Base-by-base conservation (phyloP, 1,140 invertebrate genomes). In the Drosophila parabipectinata region DNA sequence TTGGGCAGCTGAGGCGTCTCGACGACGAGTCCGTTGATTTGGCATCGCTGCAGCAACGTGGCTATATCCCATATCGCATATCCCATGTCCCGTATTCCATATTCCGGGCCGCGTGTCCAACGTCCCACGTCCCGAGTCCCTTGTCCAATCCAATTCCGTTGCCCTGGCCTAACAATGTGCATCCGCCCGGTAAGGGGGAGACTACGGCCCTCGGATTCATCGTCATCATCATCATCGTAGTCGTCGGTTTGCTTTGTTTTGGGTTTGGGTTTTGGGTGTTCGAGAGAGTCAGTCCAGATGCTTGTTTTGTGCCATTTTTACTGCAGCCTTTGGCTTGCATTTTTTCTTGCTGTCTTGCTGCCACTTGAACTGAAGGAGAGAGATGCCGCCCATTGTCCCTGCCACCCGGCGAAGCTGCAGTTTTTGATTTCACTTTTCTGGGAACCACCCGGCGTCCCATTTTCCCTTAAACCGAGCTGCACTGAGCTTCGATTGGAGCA, bases 401-500 rank as follows among this genome's bases (percentile, higher is more conserved):
- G 4, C 72, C 51, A 24, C 8, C 12, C 32, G n/a, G 72, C 59
- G 45, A 39, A 51, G 78, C 68, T 89, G 83, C 83, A 88, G 76
- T 88, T 88, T 88, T 88, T 88, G 83, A 88, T 88, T 88, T 88
- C 84, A 89, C 83, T 88, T 88, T 87, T 85, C 76, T 14, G 57
- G 48, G 59, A 54, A 77, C 68, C 50, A 59, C 66, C 66, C 63
- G n/a, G 60, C 66, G 62, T 24, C 67, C 44, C 34, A 18, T 57
- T 50, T 69, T 56, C 64, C 64, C 64, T 71, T 71, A 30, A 44
- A 30, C 41, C 37, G 26, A 59, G 56, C 57, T 81, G 83, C 83
- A 83, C 63, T 61, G 76, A 73, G 77, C 85, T 81, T 71, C 78
- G 79, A 72, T 87, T 78, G 60, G 73, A 45, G 47, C 50, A 52